phyloP scores from a whole-genome alignment of 2,113 vertebrate genomes.

The Bombycilla garrulus region DNA sequence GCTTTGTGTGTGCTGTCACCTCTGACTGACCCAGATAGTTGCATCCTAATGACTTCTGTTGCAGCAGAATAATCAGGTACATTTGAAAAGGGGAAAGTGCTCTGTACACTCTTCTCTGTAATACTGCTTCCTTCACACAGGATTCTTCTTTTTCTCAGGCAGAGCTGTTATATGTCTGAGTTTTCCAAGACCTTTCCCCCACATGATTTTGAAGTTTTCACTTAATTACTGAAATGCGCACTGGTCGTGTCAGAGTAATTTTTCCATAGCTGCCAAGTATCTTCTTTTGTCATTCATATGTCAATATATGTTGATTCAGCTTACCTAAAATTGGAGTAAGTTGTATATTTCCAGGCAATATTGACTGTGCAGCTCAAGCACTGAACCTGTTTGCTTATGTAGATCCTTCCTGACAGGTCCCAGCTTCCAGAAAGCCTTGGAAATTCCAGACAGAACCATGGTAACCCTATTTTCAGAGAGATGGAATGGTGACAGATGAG shows the following conservation, averaged over 20 bases:
- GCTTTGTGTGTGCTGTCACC: not conserved
- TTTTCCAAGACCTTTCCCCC: not conserved
- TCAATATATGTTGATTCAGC: not conserved
- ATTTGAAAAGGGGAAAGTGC: not conserved
- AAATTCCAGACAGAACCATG: not conserved
- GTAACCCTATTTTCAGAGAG: not conserved
- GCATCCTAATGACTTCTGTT: not conserved
- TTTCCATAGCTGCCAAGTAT: not conserved
- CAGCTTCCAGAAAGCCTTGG: not conserved
- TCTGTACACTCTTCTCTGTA: not conserved
- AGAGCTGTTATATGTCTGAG: not conserved
- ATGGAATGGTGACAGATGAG: not conserved
- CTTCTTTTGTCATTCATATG: not conserved
- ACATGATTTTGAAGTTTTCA: not conserved
- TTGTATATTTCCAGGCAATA: not conserved
- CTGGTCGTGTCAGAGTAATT: not conserved
- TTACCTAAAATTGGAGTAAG: not conserved
- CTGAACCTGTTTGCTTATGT: accelerated
- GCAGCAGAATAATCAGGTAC: accelerated
- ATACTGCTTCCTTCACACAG: accelerated
- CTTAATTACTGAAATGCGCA: not conserved
- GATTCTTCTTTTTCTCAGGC: not conserved
- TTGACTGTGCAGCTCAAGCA: not conserved
- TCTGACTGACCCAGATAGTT: not conserved
- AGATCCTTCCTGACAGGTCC: not conserved